Evolutionary conservation across 2,888 invertebrate genomes (phyloP).

Genomic region (Phaonia tiefii): DNA sequence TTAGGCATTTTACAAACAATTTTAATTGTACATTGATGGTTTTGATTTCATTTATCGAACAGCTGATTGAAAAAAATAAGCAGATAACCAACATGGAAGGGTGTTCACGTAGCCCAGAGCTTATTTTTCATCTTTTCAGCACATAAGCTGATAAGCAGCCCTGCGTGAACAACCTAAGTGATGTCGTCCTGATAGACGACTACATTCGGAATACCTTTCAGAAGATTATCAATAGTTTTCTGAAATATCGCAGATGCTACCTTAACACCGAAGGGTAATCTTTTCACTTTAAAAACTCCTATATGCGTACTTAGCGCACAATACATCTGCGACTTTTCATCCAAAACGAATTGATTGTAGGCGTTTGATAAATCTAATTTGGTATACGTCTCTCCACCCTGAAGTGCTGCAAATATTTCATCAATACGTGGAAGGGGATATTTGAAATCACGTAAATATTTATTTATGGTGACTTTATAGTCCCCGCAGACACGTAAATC

Average conservation of each 20-base stretch:
- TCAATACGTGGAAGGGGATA: slow-evolving; percentile 46
- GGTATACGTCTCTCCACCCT: slow-evolving; percentile 17
- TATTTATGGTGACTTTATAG: slow-evolving; percentile 44
- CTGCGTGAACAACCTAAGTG: too few species aligned
- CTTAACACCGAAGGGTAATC: slow-evolving; percentile 52
- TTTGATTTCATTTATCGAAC: too few species aligned
- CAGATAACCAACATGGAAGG: too few species aligned
- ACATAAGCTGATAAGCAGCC: too few species aligned
- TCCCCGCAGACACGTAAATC: slow-evolving; percentile 44
- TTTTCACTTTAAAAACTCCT: slow-evolving; percentile 38
- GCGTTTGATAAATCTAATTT: slow-evolving; percentile 46
- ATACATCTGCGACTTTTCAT: slow-evolving; percentile 42
- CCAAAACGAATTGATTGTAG: slow-evolving; percentile 38
- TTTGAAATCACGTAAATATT: slow-evolving; percentile 39
- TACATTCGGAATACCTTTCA: slow-evolving; percentile 43
- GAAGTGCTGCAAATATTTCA: slow-evolving; percentile 39
- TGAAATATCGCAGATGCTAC: slow-evolving; percentile 55
- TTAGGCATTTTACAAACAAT: too few species aligned
- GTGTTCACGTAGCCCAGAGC: too few species aligned
- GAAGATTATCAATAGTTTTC: slow-evolving; percentile 57
- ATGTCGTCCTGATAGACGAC: slow-evolving; percentile 36
- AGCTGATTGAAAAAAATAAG: too few species aligned
- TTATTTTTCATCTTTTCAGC: too few species aligned
- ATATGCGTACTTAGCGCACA: slow-evolving; percentile 44
- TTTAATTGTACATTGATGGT: too few species aligned